Percentiles rank a stretch among this genome's conserved stretches.
Evolutionary conservation across 2,888 invertebrate genomes (phyloP).

Genomic region (Hartigia nigra): DNA sequence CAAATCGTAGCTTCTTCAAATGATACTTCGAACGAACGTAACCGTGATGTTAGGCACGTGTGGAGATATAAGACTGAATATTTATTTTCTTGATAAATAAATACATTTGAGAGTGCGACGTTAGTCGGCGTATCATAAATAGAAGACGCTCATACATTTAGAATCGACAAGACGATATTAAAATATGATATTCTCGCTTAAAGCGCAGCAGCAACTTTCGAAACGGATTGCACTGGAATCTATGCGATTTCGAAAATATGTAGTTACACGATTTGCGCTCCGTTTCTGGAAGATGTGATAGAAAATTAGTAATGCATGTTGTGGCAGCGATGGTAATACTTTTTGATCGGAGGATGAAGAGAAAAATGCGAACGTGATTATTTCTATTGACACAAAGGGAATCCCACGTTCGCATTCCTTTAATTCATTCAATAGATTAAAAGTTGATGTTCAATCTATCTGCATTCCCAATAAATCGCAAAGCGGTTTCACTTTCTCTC

Average conservation of each 20-base stretch:
- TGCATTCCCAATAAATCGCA: conserved; percentile 13
- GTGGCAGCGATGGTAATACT: conserved; percentile 21
- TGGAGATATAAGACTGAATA: not conserved
- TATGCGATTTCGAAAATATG: not conserved
- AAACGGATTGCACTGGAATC: not conserved
- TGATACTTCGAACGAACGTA: not conserved
- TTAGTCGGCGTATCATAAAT: not conserved
- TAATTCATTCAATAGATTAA: not conserved
- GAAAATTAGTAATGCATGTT: conserved; percentile 16
- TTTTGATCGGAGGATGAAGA: not conserved
- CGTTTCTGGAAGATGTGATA: not conserved
- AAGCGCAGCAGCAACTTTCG: not conserved
- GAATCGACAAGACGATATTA: not conserved
- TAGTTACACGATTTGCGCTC: not conserved
- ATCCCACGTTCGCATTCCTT: not conserved
- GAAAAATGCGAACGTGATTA: conserved; percentile 7
- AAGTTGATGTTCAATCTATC: conserved; percentile 5
- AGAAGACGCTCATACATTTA: not conserved
- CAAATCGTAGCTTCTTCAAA: not conserved
- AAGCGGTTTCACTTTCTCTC: conserved; percentile 21
- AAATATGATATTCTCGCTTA: not conserved
- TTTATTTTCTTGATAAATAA: conserved; percentile 5
- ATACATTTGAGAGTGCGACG: conserved; percentile 4
- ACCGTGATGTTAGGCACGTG: not conserved
- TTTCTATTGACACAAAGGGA: conserved; percentile 7